phyloP scores from a whole-genome alignment of 2,113 vertebrate genomes.

The Bos javanicus region DNA sequence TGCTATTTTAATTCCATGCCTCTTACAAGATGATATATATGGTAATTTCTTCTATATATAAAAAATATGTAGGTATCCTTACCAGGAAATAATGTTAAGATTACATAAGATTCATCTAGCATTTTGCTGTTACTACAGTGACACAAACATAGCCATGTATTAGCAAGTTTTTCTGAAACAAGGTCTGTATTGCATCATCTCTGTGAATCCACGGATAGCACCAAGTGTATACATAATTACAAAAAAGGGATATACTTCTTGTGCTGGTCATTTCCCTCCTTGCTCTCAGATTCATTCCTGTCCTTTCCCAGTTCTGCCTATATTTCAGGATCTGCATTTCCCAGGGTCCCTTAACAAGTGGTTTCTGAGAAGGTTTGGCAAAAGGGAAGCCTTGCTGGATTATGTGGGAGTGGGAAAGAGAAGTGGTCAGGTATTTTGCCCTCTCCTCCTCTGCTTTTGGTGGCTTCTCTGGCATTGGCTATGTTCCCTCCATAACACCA shows the following conservation, averaged over 20 bases:
- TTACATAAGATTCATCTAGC: neutral
- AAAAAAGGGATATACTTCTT: neutral
- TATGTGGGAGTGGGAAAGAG: neutral
- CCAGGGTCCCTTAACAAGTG: neutral
- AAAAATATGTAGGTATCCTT: neutral
- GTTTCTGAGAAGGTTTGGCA: neutral
- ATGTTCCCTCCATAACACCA: neutral
- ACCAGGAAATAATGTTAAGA: neutral
- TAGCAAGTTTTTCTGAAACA: conserved; percentile 16
- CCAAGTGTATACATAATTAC: neutral
- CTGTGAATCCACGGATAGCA: neutral
- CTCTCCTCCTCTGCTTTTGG: neutral
- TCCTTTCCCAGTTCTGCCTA: neutral
- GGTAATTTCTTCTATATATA: neutral
- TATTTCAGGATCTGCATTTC: neutral
- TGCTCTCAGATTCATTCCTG: neutral
- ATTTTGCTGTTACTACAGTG: neutral
- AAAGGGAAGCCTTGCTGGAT: neutral
- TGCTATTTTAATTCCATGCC: neutral
- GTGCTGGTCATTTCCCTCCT: neutral
- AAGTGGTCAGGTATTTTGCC: neutral
- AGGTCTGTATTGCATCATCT: neutral
- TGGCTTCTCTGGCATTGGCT: neutral
- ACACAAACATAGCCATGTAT: neutral
- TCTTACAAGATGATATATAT: neutral